Evolutionary conservation across 1,140 invertebrate genomes (phyloP), one percentile per base, ranked within the genome.

Genomic region (Archivesica marissinica): DNA sequence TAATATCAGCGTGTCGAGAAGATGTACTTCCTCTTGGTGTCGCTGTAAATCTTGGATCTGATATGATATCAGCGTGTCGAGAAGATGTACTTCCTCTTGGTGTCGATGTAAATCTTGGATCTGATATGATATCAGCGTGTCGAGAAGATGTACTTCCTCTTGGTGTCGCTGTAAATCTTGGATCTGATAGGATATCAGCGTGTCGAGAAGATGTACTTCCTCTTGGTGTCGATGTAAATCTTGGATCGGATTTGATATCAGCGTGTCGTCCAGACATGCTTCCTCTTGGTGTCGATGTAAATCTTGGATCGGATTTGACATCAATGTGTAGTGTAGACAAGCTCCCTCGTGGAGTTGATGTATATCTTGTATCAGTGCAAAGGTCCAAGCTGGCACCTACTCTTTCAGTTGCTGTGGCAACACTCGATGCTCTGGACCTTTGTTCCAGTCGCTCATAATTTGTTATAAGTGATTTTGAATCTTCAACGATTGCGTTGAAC

Each of bases 401-500:
- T 17, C 41, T 7, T 39, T 38, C 33, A 38, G 30, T 3, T n/a
- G 30, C n/a, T 38, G 7, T 35, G 2, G 78, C 64, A 50, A 82
- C 50, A 44, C 68, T 74, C 13, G 35, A 15, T n/a, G 9, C 30
- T 38, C 80, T 61, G 11, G 77, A 64, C 38, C 52, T 82, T 33
- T 74, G 33, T 23, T 82, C 66, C 2, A 82, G 35, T 35, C 52
- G 54, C 33, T 50, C 44, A 59, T 72, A 81, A n/a, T 54, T 70
- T n/a, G 44, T 25, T 25, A 83, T 75, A 7, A 83, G 33, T 28
- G 68, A 75, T 33, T 64, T 83, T 4, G 80, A 83, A 28, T 83
- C 66, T 17, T 52, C 68, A 38, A 83, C 33, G 30, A 41, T 28
- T 35, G 39, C 33, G 70, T 83, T 83, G 47, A 83, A 83, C 35